Evolutionary conservation across 2,797 vertebrate genomes (phyloP).

Genomic region (Simalia tracyae): DNA sequence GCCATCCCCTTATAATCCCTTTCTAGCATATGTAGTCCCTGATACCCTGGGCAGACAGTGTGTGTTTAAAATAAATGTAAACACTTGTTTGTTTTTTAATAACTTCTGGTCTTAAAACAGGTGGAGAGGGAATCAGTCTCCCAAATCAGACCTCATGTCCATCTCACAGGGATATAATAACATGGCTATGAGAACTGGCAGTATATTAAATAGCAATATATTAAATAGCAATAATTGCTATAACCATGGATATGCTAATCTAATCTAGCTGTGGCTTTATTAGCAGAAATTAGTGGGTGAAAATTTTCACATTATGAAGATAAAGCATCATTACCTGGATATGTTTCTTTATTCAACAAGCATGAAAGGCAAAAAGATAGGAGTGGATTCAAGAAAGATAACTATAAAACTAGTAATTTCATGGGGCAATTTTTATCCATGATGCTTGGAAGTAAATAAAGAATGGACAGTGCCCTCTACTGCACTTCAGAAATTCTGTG

Average conservation of each 20-base stretch:
- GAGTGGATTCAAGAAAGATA: neutral
- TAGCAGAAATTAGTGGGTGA: neutral
- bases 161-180: neutral
- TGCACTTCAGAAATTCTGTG: neutral
- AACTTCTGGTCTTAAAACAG: neutral
- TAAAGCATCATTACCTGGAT: neutral
- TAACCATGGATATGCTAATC: neutral
- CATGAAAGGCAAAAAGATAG: neutral
- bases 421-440: neutral
- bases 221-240: neutral
- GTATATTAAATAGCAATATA: neutral
- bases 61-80: neutral
- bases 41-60: neutral
- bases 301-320: neutral
- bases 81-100: neutral
- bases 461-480: conserved; percentile 20
- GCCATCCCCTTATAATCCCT: neutral
- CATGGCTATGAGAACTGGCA: neutral
- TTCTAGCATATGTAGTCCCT: neutral
- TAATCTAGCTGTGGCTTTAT: neutral
- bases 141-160: neutral
- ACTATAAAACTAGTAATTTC: neutral
- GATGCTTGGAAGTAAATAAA: neutral
- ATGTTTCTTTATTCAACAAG: neutral
- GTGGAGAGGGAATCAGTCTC: neutral